Evolutionary conservation across 2,888 invertebrate species (phyloP), one percentile per base, ranked within the genome.

Genomic region (Carabus problematicus): DNA sequence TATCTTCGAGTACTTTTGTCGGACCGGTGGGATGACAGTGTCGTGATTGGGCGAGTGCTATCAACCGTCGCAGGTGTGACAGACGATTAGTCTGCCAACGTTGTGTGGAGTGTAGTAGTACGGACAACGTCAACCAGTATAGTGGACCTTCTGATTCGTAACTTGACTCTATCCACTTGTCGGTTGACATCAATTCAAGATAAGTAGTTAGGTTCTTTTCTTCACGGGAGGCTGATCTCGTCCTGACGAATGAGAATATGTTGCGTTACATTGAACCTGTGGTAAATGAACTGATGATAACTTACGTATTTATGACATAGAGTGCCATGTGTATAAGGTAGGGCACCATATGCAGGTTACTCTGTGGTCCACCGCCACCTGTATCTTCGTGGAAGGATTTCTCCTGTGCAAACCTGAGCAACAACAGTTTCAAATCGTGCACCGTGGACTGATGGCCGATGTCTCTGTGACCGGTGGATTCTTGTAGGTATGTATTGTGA

Each of bases 361-460:
- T 97, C 78, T 97, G 95, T 11, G 97, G 94, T 0, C 97, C 98
- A 75, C 96, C 96, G 73, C 96, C 99, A 14, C 98, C 97, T 1
- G 97, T 95, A 83, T 98, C 98, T 80, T 97, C 97, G 81, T 97
- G 97, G 86, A 98, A 98, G 71, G 95, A 94, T 79, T 94, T 94
- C 76, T 96, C 97, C 81, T 93, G 91, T 0, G 97, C 94, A 84
- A 98, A 97, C 69, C 96, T 87, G 75, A 93, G 80, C 71, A 98
- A 82, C 68, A 98, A 83, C 74, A 97, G 84, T 84, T 98, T 98
- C 75, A 98, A 84, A 82, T 98, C 98, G 82, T 97, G 97, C 71
- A 97, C 87, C 1, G 95, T 94, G 75, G 91, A 91, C 45, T 87
- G 85, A 80, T 92, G 91, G 0, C 90, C 90, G 73, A 93, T 92